Evolutionary conservation across 2,797 vertebrate genomes (phyloP), one percentile per base, ranked within the genome.

Genomic region (Scarus forsteni): DNA sequence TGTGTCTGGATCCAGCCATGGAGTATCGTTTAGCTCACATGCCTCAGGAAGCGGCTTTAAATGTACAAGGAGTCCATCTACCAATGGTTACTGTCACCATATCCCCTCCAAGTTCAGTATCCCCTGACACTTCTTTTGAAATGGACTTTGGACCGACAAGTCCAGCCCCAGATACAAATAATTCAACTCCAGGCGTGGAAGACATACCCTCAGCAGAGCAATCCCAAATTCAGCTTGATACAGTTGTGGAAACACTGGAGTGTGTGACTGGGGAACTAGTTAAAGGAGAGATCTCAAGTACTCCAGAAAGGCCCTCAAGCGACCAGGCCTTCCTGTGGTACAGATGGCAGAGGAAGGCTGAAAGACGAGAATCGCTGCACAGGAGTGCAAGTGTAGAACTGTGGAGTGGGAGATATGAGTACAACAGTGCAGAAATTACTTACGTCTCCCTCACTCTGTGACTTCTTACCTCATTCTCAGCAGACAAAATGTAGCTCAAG

Each of bases 361-460:
- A 90, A 6, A 90, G 87, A 59, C 73, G 44, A 10, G 70, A 72
- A 15, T 78, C 85, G 7, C 27, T 95, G 53, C 89, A 63, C 34
- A 89, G 93, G 75, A 95, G 94, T 66, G 88, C 92, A 56, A 95
- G 94, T 64, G 92, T 95, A 72, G 94, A 95, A 88, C 88, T 94
- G 16, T 95, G 93, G 92, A 94, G 92, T 53, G 88, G 94, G 46
- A 82, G 92, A 91, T 95, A 94, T 35, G 91, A 94, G 58, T 95
- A 94, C 82, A 95, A 95, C 81, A 95, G 94, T 83, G 94, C 94
- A 73, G 93, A 94, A 92, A 95, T 95, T 81, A 94, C 94, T 84
- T 95, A 95, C 6, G 92, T 95, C 75, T 95, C 94, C 53, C 90
- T 95, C 68, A 94, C 93, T 67, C 85, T 95, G 78, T 95, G 84